A percentile compares a stretch with the other conserved stretches of the same genome.
Conservation (phyloP, 2,888 invertebrate genomes). For the Hermodice carunculata region DNA sequence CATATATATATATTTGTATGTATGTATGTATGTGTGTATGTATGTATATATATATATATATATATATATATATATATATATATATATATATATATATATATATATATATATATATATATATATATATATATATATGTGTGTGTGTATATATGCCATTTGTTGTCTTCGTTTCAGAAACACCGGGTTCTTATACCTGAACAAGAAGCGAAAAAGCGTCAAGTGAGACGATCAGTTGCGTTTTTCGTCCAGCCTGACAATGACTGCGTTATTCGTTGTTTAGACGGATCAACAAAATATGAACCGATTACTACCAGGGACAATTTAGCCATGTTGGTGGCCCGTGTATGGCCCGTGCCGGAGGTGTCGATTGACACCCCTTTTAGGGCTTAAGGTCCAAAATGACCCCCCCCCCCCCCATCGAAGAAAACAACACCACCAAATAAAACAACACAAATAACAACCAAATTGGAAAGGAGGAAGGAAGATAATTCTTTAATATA, state of each 20-base stretch:
- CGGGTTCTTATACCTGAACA: conserved; percentile 41
- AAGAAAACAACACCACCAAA: too few relatives aligned
- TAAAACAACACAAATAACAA: too few relatives aligned
- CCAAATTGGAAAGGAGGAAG: too few relatives aligned
- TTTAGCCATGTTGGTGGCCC: neutral
- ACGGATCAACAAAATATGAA: conserved; percentile 51
- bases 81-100: conserved; percentile 1
- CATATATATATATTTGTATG: neutral
- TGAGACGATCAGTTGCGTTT: conserved; percentile 45
- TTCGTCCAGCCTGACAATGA: conserved; percentile 48
- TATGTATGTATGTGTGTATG: neutral
- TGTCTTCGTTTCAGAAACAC: conserved; percentile 37
- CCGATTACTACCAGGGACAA: conserved; percentile 46
- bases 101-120: neutral
- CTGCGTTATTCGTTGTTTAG: conserved; percentile 43
- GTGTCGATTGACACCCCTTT: too few relatives aligned
- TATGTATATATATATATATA: neutral
- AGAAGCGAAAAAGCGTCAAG: conserved; percentile 17
- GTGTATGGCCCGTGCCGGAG: too few relatives aligned
- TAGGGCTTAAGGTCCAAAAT: too few relatives aligned
- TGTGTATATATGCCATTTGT: neutral
- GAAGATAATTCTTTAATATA: too few relatives aligned
- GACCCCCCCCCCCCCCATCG: too few relatives aligned
- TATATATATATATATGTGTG: neutral
- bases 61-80: neutral